Evolutionary conservation across 1,140 invertebrate genomes (phyloP).

Genomic region (Medauroidea extradentata): DNA sequence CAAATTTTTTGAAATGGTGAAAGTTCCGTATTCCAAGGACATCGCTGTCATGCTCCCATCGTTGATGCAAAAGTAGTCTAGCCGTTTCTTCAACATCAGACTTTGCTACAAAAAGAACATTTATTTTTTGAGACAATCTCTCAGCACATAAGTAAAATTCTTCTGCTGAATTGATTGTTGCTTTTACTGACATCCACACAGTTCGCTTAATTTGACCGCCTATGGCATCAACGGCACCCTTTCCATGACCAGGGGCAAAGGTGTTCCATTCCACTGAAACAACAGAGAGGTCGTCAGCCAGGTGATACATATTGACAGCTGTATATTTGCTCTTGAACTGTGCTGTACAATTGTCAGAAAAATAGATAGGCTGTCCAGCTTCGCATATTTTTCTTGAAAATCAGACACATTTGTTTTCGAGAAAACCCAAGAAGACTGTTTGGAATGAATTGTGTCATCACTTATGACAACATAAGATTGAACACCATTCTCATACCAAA

Average conservation of each 20-base stretch:
- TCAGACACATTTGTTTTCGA: neutral
- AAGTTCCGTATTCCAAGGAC: neutral
- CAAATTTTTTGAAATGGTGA: neutral
- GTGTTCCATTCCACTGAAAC: neutral
- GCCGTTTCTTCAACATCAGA: neutral
- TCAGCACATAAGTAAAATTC: slow-evolving; percentile 4
- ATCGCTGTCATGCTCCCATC: neutral
- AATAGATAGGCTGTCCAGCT: neutral
- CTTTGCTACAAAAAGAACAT: neutral
- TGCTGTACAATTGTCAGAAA: neutral
- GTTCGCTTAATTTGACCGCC: neutral
- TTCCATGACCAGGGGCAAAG: slow-evolving; percentile 1
- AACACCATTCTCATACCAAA: slow-evolving; percentile 2
- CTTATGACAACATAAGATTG: slow-evolving; percentile 2
- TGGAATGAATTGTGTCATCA: slow-evolving; percentile 5
- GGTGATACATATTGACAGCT: neutral
- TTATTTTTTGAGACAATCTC: neutral
- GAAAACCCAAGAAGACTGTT: slow-evolving; percentile 1
- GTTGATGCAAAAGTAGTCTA: neutral
- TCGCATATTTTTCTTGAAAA: neutral
- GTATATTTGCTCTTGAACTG: neutral
- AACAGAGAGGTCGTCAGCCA: neutral
- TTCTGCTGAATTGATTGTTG: neutral
- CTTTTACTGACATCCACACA: neutral
- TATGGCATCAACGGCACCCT: neutral